Evolutionary conservation across 2,888 invertebrate species (phyloP).

Genomic region (Cacoxenus indagator): DNA sequence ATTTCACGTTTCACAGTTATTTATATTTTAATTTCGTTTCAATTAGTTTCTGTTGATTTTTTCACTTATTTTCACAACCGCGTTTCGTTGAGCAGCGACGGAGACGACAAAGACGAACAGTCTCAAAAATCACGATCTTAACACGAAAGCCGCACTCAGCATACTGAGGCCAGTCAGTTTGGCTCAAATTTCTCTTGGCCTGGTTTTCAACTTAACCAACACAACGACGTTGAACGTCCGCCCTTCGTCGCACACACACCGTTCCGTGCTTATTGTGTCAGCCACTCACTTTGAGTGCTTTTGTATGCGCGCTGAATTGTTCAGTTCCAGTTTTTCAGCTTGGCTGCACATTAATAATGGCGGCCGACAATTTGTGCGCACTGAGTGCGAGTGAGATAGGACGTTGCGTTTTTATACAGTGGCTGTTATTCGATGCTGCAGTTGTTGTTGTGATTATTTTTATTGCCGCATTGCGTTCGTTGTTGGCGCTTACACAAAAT

Average conservation of each 20-base stretch:
- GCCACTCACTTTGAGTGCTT: slow-evolving; percentile 51
- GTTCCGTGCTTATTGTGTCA: not conserved
- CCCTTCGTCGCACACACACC: too few relatives aligned
- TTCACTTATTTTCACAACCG: slow-evolving; percentile 26
- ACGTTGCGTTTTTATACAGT: slow-evolving; percentile 27
- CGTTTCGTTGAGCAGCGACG: slow-evolving; percentile 15
- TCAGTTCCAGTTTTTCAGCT: slow-evolving; percentile 51
- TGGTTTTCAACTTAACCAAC: slow-evolving; percentile 24
- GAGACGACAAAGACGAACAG: not conserved
- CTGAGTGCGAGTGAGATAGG: slow-evolving; percentile 41
- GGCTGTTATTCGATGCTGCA: not conserved
- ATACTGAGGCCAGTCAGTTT: slow-evolving; percentile 63
- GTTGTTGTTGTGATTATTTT: slow-evolving; percentile 1
- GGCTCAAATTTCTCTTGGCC: slow-evolving; percentile 65
- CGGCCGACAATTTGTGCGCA: slow-evolving; percentile 41
- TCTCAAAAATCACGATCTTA: slow-evolving; percentile 56
- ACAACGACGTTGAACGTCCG: too few relatives aligned
- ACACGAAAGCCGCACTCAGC: slow-evolving; percentile 69
- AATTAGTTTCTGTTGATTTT: slow-evolving; percentile 17
- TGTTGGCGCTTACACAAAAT: not conserved
- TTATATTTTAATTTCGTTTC: not conserved
- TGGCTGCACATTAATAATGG: slow-evolving; percentile 61
- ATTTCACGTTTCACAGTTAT: not conserved
- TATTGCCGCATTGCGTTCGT: not conserved
- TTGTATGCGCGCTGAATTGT: slow-evolving; percentile 40